phyloP scores from a whole-genome alignment of 2,888 invertebrate species.

The Eristalinus aeneus region DNA sequence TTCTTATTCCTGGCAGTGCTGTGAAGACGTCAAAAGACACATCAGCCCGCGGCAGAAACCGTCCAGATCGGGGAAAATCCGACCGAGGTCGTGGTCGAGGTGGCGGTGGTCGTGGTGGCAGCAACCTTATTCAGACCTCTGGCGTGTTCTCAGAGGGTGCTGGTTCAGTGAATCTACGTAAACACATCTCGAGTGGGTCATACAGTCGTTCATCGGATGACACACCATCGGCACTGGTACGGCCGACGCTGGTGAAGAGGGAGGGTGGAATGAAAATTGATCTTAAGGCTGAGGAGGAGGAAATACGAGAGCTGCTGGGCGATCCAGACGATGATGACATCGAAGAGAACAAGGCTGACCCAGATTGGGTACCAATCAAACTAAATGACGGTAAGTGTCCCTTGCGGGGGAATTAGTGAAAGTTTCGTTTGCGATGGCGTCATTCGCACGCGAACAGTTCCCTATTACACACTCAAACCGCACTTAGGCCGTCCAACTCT shows the following conservation, averaged over 20 bases:
- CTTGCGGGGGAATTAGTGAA: background rate
- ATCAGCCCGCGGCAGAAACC: constrained; percentile 72
- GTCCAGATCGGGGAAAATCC: constrained; percentile 74
- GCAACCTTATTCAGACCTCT: constrained; percentile 77
- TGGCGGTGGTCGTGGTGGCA: constrained; percentile 72
- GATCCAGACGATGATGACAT: constrained; percentile 77
- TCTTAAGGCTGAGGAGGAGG: constrained; percentile 74
- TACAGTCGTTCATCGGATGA: constrained; percentile 75
- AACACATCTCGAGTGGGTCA: constrained; percentile 70
- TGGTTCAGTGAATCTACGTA: constrained; percentile 75
- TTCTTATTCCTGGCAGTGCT: constrained; percentile 73
- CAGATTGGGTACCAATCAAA: constrained; percentile 77
- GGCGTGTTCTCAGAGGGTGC: constrained; percentile 80
- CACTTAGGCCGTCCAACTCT: constrained; percentile 49
- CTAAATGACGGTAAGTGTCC: constrained; percentile 76
- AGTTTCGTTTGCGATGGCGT: background rate
- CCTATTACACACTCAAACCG: constrained; percentile 7
- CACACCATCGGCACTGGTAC: constrained; percentile 73
- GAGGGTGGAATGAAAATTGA: constrained; percentile 75
- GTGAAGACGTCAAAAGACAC: constrained; percentile 80
- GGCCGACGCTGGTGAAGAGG: constrained; percentile 75
- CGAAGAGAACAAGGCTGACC: constrained; percentile 76
- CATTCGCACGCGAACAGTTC: background rate
- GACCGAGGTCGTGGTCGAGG: constrained; percentile 72
- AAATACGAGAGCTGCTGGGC: constrained; percentile 76